Evolutionary conservation across 2,113 vertebrate species (phyloP), one percentile per base, ranked within the genome.

Genomic region (Mirounga angustirostris): DNA sequence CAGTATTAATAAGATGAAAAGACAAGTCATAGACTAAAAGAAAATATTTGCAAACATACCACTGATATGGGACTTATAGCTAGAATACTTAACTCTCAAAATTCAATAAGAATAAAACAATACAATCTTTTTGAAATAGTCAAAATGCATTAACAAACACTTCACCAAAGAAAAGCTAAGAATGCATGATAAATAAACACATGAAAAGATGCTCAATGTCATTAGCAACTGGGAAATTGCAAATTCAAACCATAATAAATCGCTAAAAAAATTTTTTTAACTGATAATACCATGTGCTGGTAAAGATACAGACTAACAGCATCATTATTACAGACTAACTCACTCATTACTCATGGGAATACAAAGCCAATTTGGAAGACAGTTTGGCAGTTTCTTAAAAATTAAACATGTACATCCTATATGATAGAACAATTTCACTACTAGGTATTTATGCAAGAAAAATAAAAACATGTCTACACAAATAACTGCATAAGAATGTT

Each of bases 241-340:
- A 86, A 82, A 91, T 83, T 91, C 56, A 54, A 91, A 58, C 67
- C n/a, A 78, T n/a, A 71, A 54, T 80, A 88, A 97, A 88, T 76
- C 26, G 54, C 63, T 28, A 59, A 78, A 46, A 22, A 52, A 33
- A 2, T 4, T 15, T 36, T 63, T 76, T 76, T 50, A 85, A n/a
- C 21, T 15, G 61, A 93, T 36, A 71, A 58, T 58, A 71, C 7
- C 52, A 52, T 94, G 86, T 56, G 30, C 63, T 78, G 28, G 14
- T 33, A 63, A 90, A n/a, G 30, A 59, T 43, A 26, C 4, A 59
- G 54, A 85, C 28, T 22, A 19, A 81, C 11, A 78, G 36, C 30
- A n/a, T 30, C 28, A 67, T 40, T 40, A 40, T 40, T 40, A 40
- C 40, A 40, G 40, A 40, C 40, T 40, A 40, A 40, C 65, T 74